These are phyloP conservation scores for Protosalanx chinensis DNA, from an alignment of 2,797 vertebrate genomes.

Conservation along the genomic window DNA sequence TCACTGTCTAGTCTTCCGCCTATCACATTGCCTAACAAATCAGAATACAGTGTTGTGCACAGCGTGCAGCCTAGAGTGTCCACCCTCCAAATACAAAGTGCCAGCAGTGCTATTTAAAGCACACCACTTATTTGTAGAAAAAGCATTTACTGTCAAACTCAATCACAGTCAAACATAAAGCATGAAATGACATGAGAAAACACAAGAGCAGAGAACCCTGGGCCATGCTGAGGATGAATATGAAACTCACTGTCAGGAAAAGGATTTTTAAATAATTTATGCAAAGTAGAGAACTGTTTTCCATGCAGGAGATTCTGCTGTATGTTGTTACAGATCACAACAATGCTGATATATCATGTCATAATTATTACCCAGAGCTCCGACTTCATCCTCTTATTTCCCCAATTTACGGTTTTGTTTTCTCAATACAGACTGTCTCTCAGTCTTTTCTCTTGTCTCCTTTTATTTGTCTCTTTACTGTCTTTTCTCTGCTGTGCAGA, in stretches of 20 bases:
- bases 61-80: slow-evolving; percentile 19
- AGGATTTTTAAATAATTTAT: slow-evolving; percentile 22
- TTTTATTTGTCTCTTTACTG: slow-evolving; percentile 4
- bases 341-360: slow-evolving; percentile 49
- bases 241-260: slow-evolving; percentile 37
- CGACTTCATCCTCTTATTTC: slow-evolving; percentile 62
- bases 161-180: slow-evolving; percentile 48
- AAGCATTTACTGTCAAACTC: slow-evolving; percentile 54
- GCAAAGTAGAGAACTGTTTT: slow-evolving; percentile 33
- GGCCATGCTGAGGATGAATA: slow-evolving; percentile 34
- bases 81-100: slow-evolving; percentile 19
- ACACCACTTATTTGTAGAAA: slow-evolving; percentile 51
- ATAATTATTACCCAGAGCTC: slow-evolving; percentile 62
- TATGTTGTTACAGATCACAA: slow-evolving; percentile 34
- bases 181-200: slow-evolving; percentile 30
- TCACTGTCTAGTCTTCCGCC: slow-evolving; percentile 6
- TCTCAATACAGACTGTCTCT: slow-evolving; percentile 40
- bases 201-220: slow-evolving; percentile 35
- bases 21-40: neutral
- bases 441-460: no score
- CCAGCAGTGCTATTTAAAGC: slow-evolving; percentile 55
- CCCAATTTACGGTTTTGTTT: slow-evolving; percentile 71
- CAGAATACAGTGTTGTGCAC: neutral
- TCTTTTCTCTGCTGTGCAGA: slow-evolving; percentile 47
- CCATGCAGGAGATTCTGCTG: slow-evolving; percentile 32